These are phyloP conservation scores for Parasteatoda tepidariorum DNA, from an alignment of 1,140 invertebrate species.

Conservation along the genomic window DNA sequence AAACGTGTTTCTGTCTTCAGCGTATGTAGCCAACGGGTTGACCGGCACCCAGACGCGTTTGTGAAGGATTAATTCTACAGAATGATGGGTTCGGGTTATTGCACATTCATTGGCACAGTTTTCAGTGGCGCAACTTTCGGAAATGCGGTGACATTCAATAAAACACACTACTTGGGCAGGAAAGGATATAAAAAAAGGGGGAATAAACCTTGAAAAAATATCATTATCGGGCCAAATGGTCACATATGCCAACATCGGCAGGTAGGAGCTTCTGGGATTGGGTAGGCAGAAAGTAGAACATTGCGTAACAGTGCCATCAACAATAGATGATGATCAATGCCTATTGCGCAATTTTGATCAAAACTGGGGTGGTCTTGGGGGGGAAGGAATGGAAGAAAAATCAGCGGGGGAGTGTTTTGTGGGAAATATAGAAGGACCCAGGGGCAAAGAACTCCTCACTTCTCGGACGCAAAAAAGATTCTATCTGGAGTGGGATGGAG, in stretches of 20 bases:
- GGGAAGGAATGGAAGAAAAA: constrained; percentile 10
- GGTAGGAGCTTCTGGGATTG: constrained; percentile 24
- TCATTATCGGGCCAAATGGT: neutral
- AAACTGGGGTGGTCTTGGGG: neutral
- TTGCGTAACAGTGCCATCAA: constrained; percentile 38
- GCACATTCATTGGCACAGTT: neutral
- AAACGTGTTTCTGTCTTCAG: too few relatives aligned
- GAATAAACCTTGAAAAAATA: constrained; percentile 10
- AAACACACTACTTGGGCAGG: neutral
- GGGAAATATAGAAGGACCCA: constrained; percentile 49
- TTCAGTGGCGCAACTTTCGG: neutral
- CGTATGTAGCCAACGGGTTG: neutral
- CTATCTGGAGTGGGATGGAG: neutral
- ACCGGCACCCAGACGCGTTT: neutral
- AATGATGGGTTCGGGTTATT: neutral
- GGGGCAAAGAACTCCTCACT: constrained; percentile 24
- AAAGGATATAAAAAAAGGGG: constrained; percentile 1
- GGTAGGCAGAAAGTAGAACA: constrained; percentile 43
- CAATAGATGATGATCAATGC: constrained; percentile 44
- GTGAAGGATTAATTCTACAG: neutral
- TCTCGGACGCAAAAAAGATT: neutral
- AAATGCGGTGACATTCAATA: constrained; percentile 23
- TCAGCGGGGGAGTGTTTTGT: constrained; percentile 52
- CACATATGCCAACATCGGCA: neutral
- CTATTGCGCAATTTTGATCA: constrained; percentile 29